Evolutionary conservation across 2,113 vertebrate genomes (phyloP), one percentile per base, ranked within the genome.

Genomic region (Xenopus borealis): DNA sequence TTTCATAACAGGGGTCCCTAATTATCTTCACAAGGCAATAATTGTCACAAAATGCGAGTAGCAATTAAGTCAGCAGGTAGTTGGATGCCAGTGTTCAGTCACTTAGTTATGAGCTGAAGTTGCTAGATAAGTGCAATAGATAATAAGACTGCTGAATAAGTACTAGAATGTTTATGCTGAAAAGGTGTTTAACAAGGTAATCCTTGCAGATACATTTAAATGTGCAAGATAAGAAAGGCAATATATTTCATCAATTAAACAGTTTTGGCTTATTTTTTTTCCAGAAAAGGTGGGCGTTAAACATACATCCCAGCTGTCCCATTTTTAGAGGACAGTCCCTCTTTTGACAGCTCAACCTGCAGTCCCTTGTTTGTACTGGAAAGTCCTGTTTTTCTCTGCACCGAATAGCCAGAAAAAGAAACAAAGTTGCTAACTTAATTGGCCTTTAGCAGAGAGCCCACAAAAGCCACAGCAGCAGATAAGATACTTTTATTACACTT

Each of bases 1-100:
- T 82, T 69, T 71, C 80, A 81, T 82, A 87, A 67, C 78, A 80
- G 75, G 75, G 76, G 27, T 82, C 66, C 77, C 82, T 83, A 83
- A 88, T 87, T 89, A 86, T 86, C 80, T 84, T 84, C 78, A 80
- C 69, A 81, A 88, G 81, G 80, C 81, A 82, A 80, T 80, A 75
- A 86, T 84, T 77, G 82, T 72, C 78, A 75, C 73, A 81, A 81
- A 84, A 82, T 83, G 85, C 72, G 77, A 88, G 77, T 69, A 79
- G 65, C 82, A 79, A 86, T 83, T 85, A 80, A 82, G 44, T 77
- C 63, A 80, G 76, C 78, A 83, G 83, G 66, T 77, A 82, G 68
- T 80, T 53, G 87, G 82, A 85, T 77, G 79, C 72, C 82, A 81
- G 64, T 73, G 72, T 66, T 85, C 78, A 87, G 80, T 84, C 82